Evolutionary conservation across 2,797 vertebrate species (phyloP), one percentile per base, ranked within the genome.

Genomic region (Pangasius djambal): DNA sequence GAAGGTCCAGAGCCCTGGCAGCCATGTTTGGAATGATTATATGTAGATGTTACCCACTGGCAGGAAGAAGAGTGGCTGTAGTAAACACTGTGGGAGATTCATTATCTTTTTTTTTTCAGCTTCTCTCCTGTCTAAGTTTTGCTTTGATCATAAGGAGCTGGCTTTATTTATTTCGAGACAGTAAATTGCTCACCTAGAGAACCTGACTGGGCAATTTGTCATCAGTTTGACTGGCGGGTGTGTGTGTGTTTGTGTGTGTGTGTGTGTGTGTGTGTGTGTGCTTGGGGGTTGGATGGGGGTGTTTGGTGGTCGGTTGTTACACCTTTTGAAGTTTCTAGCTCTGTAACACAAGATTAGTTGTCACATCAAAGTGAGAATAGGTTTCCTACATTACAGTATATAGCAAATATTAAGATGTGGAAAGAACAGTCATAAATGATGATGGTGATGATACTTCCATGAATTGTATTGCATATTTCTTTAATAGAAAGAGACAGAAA

Each of bases 11-110:
- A 84, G 74, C 89, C 87, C 90, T 78, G 59, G 77, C 40, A 55
- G 55, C n/a, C 69, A 92, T 52, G 63, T 48, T 65, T 55, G 79
- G 85, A 87, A 89, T 87, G 55, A 91, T 91, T 92, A 91, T 86
- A 88, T 92, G 89, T 87, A 90, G 88, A 81, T 57, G 59, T 20
- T 84, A 88, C 15, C n/a, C 48, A 83, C n/a, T 44, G 34, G 12
- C 55, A 70, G 78, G 59, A n/a, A 10, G 67, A 50, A 9, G 13
- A 55, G 44, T 37, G 34, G 5, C 37, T 70, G 37, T 63, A 28
- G 31, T 63, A 82, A 89, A 85, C 25, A 55, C 1, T 55, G 18
- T 31, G 40, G 48, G 61, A 67, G 59, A 57, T 86, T 89, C 44
- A 37, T 86, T 86, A 86, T 52, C 40, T 74, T 6, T 48, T 52